A percentile compares a stretch with the other conserved stretches of the same genome.
Evolutionary conservation across 2,113 vertebrate species (phyloP).

Genomic region (Pluvianellus socialis): DNA sequence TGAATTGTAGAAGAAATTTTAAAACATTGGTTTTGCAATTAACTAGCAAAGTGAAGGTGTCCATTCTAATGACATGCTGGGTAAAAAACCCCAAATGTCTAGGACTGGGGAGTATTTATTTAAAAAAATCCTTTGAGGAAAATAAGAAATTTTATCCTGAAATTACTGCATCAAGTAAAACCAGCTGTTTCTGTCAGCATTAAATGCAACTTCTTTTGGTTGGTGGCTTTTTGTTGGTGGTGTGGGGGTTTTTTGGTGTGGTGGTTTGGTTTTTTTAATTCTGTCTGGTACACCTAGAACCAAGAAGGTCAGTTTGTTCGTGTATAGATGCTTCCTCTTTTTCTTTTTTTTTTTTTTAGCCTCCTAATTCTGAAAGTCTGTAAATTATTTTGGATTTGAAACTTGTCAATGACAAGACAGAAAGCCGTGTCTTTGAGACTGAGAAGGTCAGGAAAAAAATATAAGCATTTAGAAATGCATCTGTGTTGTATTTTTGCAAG

Average conservation of each 20-base stretch:
- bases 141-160: neutral
- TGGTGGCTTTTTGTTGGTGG: neutral
- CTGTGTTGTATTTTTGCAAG: neutral
- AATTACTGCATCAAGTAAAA: neutral
- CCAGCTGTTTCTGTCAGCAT: neutral
- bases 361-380: neutral
- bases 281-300: neutral
- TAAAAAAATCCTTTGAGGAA: neutral
- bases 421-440: neutral
- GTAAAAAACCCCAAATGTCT: neutral
- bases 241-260: too few relatives aligned
- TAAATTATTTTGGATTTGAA: neutral
- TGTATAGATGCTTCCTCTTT: neutral
- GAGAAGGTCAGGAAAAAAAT: neutral
- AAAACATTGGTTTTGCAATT: neutral
- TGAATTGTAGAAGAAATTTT: neutral
- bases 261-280: neutral
- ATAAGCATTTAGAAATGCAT: neutral
- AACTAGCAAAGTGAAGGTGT: neutral
- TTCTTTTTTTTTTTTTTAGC: neutral
- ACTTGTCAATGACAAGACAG: neutral
- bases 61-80: neutral
- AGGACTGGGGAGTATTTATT: neutral
- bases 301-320: neutral
- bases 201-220: neutral